A percentile compares a stretch with the other conserved stretches of the same genome.
Conservation (phyloP, 2,113 vertebrate species). For the Felis chaus region DNA sequence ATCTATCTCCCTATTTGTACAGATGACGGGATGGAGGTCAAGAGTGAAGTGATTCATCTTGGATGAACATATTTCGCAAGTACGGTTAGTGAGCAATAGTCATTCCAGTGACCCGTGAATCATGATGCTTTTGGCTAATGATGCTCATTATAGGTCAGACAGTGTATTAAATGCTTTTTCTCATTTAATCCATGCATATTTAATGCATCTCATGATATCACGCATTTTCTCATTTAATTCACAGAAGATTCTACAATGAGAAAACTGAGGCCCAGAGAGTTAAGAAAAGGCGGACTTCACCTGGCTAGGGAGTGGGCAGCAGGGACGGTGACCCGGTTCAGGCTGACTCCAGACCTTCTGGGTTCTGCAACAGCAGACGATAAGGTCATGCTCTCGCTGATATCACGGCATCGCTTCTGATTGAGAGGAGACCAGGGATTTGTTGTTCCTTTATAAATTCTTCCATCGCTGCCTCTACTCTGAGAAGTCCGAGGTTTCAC, state of each 20-base stretch:
- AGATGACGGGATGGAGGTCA: background rate
- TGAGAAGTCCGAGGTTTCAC: constrained; percentile 8
- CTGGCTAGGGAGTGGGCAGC: background rate
- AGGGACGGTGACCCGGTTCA: background rate
- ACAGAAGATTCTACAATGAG: background rate
- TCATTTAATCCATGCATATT: background rate
- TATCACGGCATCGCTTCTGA: background rate
- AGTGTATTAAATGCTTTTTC: background rate
- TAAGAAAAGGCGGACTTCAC: background rate
- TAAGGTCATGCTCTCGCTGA: background rate
- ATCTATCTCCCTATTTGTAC: background rate
- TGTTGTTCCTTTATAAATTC: background rate
- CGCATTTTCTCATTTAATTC: constrained; percentile 16
- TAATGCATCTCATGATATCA: background rate
- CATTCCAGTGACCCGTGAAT: background rate
- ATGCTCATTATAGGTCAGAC: background rate
- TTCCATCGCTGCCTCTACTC: background rate
- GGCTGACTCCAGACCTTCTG: background rate
- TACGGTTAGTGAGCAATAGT: background rate
- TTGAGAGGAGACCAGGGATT: background rate
- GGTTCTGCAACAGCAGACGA: background rate
- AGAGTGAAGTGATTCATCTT: background rate
- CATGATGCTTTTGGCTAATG: background rate
- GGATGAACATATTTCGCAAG: background rate
- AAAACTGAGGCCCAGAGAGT: background rate